Percentiles rank a stretch among this genome's conserved stretches.
Conservation (phyloP, 2,113 vertebrate genomes). For the Oryzias curvinotus region DNA sequence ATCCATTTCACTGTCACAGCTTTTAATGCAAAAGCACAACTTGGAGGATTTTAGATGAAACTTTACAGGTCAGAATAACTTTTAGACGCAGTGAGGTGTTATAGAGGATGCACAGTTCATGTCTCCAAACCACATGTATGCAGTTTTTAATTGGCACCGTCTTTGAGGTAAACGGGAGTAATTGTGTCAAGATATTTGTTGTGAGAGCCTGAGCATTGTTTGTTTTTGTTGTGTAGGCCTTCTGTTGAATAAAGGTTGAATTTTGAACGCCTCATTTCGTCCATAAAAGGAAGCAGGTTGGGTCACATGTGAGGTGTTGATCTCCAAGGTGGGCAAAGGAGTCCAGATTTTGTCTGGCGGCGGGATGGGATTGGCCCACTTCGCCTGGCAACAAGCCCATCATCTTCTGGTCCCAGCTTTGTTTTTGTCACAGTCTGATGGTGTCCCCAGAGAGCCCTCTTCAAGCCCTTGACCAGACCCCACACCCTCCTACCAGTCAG, state of each 20-base stretch:
- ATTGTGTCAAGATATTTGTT: constrained; percentile 20
- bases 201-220: constrained; percentile 28
- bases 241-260: constrained; percentile 48
- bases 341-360: constrained; percentile 2
- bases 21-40: constrained; percentile 19
- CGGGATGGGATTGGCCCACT: constrained; percentile 25
- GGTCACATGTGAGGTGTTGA: no score
- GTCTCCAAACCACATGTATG: constrained; percentile 3
- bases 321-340: background rate
- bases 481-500: constrained; percentile 45
- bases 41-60: constrained; percentile 25
- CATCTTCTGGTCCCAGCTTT: constrained; percentile 58
- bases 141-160: background rate
- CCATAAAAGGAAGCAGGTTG: no score
- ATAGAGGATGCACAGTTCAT: constrained; percentile 5
- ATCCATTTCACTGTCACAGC: background rate
- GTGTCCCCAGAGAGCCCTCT: constrained; percentile 55
- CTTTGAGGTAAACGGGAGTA: constrained; percentile 15
- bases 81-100: constrained; percentile 2
- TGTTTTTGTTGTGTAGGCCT: constrained; percentile 16
- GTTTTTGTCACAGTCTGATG: constrained; percentile 68
- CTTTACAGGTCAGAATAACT: constrained; percentile 18
- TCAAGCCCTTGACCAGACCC: constrained; percentile 39
- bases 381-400: constrained; percentile 71
- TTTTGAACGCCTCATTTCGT: background rate